These are phyloP conservation scores for Fukomys damarensis DNA, from an alignment of 2,113 vertebrate genomes.

Conservation along the genomic window DNA sequence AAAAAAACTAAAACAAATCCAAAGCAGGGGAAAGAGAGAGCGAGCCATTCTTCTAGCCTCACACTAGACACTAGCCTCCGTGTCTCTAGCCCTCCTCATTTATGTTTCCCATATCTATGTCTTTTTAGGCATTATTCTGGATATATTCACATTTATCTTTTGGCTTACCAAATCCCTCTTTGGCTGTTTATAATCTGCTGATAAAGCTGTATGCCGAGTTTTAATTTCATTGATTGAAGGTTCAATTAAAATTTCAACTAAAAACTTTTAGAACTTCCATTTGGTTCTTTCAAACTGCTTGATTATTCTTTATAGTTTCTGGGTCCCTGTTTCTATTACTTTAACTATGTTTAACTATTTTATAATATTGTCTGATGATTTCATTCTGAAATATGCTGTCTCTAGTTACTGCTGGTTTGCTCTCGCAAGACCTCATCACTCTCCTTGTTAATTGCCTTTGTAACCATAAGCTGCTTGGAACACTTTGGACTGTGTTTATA, in stretches of 20 bases:
- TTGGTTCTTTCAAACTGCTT: not conserved
- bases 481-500: not conserved
- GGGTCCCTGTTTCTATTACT: not conserved
- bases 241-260: not conserved
- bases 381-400: not conserved
- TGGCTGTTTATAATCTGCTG: not conserved
- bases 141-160: constrained; percentile 31
- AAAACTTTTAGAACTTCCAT: not conserved
- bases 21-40: too few species aligned
- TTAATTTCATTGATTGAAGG: constrained; percentile 28
- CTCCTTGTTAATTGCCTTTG: not conserved
- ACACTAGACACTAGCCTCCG: not conserved
- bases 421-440: not conserved
- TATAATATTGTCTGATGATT: not conserved
- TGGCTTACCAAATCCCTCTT: not conserved
- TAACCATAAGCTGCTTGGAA: not conserved
- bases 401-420: not conserved
- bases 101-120: not conserved
- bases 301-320: not conserved
- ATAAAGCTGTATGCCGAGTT: not conserved
- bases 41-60: too few species aligned
- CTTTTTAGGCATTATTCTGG: not conserved
- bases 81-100: not conserved
- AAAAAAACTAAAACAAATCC: not conserved
- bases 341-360: not conserved